Conservation (phyloP, 2,113 vertebrate species). For the Eudorcas thomsonii region DNA sequence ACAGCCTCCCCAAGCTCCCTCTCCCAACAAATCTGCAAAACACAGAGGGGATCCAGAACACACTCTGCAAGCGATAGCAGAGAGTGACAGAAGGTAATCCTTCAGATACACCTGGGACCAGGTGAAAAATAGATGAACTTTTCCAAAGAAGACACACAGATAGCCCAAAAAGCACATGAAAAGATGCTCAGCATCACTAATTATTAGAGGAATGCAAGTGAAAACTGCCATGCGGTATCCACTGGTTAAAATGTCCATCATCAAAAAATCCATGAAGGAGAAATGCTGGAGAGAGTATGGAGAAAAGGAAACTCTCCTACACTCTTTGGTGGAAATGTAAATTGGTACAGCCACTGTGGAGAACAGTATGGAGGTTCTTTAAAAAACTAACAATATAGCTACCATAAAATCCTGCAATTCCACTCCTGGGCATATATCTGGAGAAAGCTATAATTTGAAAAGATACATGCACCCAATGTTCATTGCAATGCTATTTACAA, state of each 20-base stretch:
- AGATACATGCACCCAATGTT: not conserved
- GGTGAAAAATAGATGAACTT: not conserved
- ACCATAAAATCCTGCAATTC: not conserved
- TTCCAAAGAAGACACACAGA: not conserved
- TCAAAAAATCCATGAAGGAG: not conserved
- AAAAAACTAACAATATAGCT: not conserved
- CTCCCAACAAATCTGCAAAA: conserved; percentile 92
- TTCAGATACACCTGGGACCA: not conserved
- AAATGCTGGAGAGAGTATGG: not conserved
- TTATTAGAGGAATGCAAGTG: not conserved
- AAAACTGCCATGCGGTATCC: not conserved
- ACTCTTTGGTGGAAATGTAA: not conserved
- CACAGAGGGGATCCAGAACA: conserved; percentile 94
- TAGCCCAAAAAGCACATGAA: not conserved
- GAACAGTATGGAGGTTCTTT: not conserved
- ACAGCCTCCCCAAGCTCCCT: conserved; percentile 92
- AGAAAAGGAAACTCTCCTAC: not conserved
- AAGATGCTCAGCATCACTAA: not conserved
- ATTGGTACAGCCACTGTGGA: not conserved
- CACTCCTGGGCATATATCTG: not conserved
- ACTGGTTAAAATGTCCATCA: not conserved
- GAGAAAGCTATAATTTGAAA: not conserved
- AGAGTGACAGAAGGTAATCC: not conserved
- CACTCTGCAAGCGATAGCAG: conserved; percentile 80
- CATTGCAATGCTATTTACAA: not conserved